Base-by-base conservation (phyloP, 2,113 vertebrate genomes). In the Triplophysa rosa region DNA sequence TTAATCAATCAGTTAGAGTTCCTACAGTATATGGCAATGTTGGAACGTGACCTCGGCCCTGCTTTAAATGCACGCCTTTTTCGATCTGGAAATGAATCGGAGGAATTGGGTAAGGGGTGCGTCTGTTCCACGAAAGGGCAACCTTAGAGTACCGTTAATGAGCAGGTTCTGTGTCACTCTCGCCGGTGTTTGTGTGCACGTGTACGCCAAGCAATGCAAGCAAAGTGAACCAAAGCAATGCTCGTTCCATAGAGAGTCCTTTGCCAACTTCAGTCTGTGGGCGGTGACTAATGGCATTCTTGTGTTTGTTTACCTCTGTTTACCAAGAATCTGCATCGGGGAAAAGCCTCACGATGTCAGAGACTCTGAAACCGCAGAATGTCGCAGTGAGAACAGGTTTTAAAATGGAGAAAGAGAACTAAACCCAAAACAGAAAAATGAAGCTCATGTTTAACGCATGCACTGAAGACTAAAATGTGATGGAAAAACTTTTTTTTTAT, bases 111-210 rank as follows among this genome's bases (percentile, higher is more conserved):
- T 37, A 76, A 81, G 79, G 68, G 33, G 67, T 65, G 74, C 56
- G n/a, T 84, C 56, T n/a, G 40, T 81, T 83, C 80, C 85, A 86
- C 83, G 85, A 89, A 87, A 90, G 85, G 79, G 78, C 72, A 81
- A 89, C 88, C 86, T 89, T 8, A 37, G 88, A 79, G 86, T 87
- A 86, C 83, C 82, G 85, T 88, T 90, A 90, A 90, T 87, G 85
- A 91, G 88, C 87, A 54, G 40, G 37, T 23, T 79, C 24, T 59
- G 64, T 63, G 72, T 56, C 63, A 21, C 40, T 62, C 19, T 21
- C 24, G 0, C 66, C 49, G 2, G 23, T 80, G 67, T 61, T 26
- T 72, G 63, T 67, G 29, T 77, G n/a, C 64, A 62, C 68, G 62
- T 79, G 47, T 61, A 16, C 71, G 68, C 75, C 68, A 23, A 64